phyloP scores from a whole-genome alignment of 1,140 invertebrate genomes.

The Trichoplusia ni region DNA sequence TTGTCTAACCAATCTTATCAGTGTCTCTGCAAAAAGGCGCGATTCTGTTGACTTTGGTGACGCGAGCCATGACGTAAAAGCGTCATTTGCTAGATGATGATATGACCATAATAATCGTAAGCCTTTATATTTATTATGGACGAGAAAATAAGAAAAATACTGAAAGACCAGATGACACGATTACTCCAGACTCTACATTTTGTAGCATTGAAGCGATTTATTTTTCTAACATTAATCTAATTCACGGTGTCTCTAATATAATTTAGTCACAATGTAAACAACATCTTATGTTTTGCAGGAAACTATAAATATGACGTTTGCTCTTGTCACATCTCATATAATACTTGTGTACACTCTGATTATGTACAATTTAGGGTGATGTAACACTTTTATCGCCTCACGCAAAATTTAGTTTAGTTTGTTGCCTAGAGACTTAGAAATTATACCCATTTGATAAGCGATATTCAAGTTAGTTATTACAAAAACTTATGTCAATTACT shows the following conservation, averaged over 20 bases:
- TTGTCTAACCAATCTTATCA: slow-evolving; percentile 66
- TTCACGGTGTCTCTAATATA: background rate
- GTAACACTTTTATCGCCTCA: slow-evolving; percentile 54
- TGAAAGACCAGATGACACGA: too few species aligned
- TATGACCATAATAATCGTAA: background rate
- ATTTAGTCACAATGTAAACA: slow-evolving; percentile 47
- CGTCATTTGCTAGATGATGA: slow-evolving; percentile 39
- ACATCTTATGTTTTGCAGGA: slow-evolving; percentile 40
- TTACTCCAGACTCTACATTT: too few species aligned
- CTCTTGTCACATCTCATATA: slow-evolving; percentile 53
- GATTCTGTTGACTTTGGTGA: slow-evolving; percentile 62
- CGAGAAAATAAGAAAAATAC: background rate
- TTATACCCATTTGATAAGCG: slow-evolving; percentile 15
- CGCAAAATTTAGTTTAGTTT: slow-evolving; percentile 46
- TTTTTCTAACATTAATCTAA: background rate
- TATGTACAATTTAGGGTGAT: slow-evolving; percentile 56
- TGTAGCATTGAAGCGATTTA: too few species aligned
- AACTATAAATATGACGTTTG: slow-evolving; percentile 50
- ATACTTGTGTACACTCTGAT: slow-evolving; percentile 57
- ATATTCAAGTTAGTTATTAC: slow-evolving; percentile 11
- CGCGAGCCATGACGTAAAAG: slow-evolving; percentile 62
- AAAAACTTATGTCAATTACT: slow-evolving; percentile 21
- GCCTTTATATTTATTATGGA: background rate
- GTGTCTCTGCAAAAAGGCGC: slow-evolving; percentile 55
- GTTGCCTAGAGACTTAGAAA: slow-evolving; percentile 40